A percentile compares a stretch with the other conserved stretches of the same genome.
Conservation (phyloP, 1,140 invertebrate species). For the Brachionus asplanchnoidis region DNA sequence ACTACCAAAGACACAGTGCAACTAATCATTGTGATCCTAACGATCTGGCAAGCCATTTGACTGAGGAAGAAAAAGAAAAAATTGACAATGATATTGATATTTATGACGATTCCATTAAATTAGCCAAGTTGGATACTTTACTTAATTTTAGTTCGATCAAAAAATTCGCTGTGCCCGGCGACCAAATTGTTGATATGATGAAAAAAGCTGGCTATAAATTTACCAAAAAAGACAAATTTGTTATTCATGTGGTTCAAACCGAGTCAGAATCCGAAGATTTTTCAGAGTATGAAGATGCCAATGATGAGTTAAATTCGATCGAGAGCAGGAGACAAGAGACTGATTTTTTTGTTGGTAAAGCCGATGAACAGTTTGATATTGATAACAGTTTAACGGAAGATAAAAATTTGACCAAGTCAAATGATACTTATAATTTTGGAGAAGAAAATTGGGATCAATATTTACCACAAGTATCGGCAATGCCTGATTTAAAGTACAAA, state of each 20-base stretch:
- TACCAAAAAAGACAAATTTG: conserved; percentile 14
- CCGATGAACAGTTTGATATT: background rate
- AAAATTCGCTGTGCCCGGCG: background rate
- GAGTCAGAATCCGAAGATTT: background rate
- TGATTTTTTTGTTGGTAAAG: background rate
- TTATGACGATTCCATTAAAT: background rate
- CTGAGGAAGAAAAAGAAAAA: conserved; percentile 30
- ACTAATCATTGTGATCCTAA: background rate
- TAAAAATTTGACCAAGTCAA: background rate
- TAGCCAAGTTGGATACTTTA: background rate
- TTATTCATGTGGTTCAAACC: background rate
- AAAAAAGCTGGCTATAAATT: background rate
- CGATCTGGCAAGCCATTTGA: background rate
- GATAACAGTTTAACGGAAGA: background rate
- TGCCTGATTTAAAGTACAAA: background rate
- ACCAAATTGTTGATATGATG: background rate
- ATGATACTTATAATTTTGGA: background rate
- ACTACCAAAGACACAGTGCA: background rate
- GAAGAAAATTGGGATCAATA: conserved; percentile 24
- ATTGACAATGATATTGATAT: conserved; percentile 10
- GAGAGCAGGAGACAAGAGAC: background rate
- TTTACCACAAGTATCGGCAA: background rate
- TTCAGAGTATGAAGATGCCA: background rate
- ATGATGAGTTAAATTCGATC: background rate
- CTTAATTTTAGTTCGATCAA: background rate